These are phyloP conservation scores for Cliona cf. orientalis DNA, from an alignment of 37 sponge, comb jelly and placozoan species.

Conservation along the genomic window DNA sequence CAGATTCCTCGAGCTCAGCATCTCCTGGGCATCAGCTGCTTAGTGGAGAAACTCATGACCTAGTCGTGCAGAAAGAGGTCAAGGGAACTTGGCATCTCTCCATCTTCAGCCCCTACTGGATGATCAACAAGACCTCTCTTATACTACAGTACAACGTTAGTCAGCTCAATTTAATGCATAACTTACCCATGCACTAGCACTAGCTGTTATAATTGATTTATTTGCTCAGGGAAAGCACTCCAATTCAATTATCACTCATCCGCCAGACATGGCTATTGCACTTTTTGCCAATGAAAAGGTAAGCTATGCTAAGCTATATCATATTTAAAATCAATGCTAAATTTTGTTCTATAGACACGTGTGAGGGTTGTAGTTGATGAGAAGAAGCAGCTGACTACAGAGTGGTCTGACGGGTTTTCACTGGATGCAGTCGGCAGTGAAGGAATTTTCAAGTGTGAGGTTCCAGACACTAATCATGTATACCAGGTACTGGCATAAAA, in stretches of 20 bases:
- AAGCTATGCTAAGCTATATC: background rate
- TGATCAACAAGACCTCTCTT: constrained; percentile 81
- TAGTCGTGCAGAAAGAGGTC: constrained; percentile 23
- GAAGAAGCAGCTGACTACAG: background rate
- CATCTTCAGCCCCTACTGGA: constrained; percentile 82
- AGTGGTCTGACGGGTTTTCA: constrained; percentile 81
- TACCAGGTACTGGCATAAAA: constrained; percentile 39
- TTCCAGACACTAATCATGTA: constrained; percentile 4
- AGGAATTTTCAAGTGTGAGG: constrained; percentile 51
- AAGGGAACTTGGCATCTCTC: constrained; percentile 55
- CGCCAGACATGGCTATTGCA: constrained; percentile 4
- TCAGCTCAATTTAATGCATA: background rate
- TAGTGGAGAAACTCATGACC: background rate
- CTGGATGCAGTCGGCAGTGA: constrained; percentile 77
- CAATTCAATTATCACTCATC: constrained; percentile 16
- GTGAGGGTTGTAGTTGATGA: background rate
- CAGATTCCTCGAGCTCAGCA: too few species aligned
- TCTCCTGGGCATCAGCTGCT: too few species aligned
- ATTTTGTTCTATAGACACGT: constrained; percentile 4
- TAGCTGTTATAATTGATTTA: background rate
- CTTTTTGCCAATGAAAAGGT: constrained; percentile 54
- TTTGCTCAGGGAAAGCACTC: background rate
- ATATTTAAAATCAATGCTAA: background rate
- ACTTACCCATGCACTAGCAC: background rate
- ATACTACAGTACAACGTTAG: constrained; percentile 70